Conservation (phyloP, 2,797 vertebrate species). For the Centropyge bicolor region DNA sequence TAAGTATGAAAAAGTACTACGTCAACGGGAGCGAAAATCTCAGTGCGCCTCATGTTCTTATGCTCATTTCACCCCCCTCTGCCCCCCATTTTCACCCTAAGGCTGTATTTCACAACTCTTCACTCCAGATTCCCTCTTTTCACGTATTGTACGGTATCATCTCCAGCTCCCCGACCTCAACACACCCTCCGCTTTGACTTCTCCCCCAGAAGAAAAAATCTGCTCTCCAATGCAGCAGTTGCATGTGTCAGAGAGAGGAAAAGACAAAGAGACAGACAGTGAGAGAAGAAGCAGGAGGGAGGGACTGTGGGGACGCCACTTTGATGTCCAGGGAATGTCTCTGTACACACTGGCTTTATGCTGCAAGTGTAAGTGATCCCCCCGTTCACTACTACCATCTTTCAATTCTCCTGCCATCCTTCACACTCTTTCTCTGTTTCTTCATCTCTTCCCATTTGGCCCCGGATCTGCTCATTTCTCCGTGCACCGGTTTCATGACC, state of each 20-base stretch:
- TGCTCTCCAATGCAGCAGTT: slow-evolving; percentile 57
- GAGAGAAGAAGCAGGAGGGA: slow-evolving; percentile 21
- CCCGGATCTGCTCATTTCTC: slow-evolving; percentile 26
- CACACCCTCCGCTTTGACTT: slow-evolving; percentile 26
- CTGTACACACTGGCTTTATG: slow-evolving; percentile 25
- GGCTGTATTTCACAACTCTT: slow-evolving; percentile 66
- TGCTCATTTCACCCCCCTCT: slow-evolving; percentile 45
- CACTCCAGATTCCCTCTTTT: slow-evolving; percentile 48
- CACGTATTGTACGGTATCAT: slow-evolving; percentile 48
- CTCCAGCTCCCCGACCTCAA: slow-evolving; percentile 38
- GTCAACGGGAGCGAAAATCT: slow-evolving; percentile 78
- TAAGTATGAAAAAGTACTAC: slow-evolving; percentile 81
- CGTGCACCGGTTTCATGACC: slow-evolving; percentile 19
- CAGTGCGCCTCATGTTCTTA: slow-evolving; percentile 64
- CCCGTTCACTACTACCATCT: not conserved
- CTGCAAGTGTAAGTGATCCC: slow-evolving; percentile 25
- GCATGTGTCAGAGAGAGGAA: slow-evolving; percentile 47
- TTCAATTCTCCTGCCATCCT: slow-evolving; percentile 20
- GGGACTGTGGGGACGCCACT: slow-evolving; percentile 27
- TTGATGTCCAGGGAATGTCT: slow-evolving; percentile 57
- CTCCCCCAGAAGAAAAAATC: slow-evolving; percentile 11
- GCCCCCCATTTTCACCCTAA: slow-evolving; percentile 34
- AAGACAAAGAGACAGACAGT: slow-evolving; percentile 27
- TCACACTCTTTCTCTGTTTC: slow-evolving; percentile 8
- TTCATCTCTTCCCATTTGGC: not conserved